Conservation (phyloP, 1,140 invertebrate genomes). For the Bicyclus anynana region DNA sequence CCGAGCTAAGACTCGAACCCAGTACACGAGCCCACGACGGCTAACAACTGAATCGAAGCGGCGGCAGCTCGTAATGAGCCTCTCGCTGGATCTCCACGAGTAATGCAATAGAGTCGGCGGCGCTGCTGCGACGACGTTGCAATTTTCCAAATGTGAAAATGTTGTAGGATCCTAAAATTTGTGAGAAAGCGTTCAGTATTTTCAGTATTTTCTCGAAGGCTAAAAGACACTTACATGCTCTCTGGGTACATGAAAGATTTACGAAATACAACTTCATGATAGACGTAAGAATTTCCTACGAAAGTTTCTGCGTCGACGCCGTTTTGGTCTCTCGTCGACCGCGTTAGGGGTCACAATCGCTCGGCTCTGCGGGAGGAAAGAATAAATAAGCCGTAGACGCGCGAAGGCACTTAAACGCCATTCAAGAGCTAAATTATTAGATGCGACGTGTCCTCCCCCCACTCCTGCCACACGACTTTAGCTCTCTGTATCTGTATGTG, state of each 20-base stretch:
- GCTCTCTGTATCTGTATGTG: too few relatives aligned
- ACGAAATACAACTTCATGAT: neutral
- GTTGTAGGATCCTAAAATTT: neutral
- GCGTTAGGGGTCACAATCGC: neutral
- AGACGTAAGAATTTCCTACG: neutral
- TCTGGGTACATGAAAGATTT: neutral
- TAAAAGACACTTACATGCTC: neutral
- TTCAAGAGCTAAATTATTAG: slow-evolving; percentile 9
- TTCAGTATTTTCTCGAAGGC: neutral
- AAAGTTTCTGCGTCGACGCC: neutral
- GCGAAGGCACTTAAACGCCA: slow-evolving; percentile 13
- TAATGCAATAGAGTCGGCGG: too few relatives aligned
- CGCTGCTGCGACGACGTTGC: too few relatives aligned
- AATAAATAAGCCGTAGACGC: slow-evolving; percentile 5
- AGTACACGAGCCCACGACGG: too few relatives aligned
- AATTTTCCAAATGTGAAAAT: neutral
- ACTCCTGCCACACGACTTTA: neutral
- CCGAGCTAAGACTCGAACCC: too few relatives aligned
- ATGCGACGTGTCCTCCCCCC: neutral
- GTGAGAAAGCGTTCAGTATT: neutral
- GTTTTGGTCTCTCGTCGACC: neutral
- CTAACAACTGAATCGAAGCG: too few relatives aligned
- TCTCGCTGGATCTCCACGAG: too few relatives aligned
- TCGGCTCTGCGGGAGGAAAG: neutral
- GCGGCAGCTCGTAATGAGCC: too few relatives aligned